phyloP scores from a whole-genome alignment of 1,140 invertebrate species.

The Drosophila willistoni region DNA sequence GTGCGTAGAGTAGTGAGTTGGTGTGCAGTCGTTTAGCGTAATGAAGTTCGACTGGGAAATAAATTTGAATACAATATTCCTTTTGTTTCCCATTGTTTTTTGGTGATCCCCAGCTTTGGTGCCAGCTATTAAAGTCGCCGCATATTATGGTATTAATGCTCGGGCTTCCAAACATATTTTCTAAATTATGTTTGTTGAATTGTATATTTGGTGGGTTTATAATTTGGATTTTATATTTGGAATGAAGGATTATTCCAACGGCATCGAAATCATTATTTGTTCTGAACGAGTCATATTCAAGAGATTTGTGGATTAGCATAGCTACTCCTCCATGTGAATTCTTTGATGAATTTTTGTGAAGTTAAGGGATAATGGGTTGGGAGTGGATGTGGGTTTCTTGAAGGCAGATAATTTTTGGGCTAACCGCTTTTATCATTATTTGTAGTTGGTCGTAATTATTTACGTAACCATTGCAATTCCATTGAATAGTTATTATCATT shows the following conservation, averaged over 20 bases:
- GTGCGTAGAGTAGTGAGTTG: too few species aligned
- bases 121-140: constrained; percentile 5
- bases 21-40: too few species aligned
- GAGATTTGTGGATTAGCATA: neutral
- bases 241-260: neutral
- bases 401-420: constrained; percentile 5
- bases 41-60: too few species aligned
- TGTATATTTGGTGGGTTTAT: neutral
- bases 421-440: neutral
- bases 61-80: too few species aligned
- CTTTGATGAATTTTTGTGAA: neutral
- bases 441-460: constrained; percentile 1
- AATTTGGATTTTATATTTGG: neutral
- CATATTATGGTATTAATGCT: neutral
- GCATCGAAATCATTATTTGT: neutral
- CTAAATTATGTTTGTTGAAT: neutral
- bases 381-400: neutral
- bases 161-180: too few species aligned
- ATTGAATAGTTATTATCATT: neutral
- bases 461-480: neutral
- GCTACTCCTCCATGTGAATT: neutral
- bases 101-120: neutral
- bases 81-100: too few species aligned
- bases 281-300: neutral
- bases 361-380: neutral